Evolutionary conservation across 2,113 vertebrate genomes (phyloP).

Genomic region (Tragelaphus buxtoni): DNA sequence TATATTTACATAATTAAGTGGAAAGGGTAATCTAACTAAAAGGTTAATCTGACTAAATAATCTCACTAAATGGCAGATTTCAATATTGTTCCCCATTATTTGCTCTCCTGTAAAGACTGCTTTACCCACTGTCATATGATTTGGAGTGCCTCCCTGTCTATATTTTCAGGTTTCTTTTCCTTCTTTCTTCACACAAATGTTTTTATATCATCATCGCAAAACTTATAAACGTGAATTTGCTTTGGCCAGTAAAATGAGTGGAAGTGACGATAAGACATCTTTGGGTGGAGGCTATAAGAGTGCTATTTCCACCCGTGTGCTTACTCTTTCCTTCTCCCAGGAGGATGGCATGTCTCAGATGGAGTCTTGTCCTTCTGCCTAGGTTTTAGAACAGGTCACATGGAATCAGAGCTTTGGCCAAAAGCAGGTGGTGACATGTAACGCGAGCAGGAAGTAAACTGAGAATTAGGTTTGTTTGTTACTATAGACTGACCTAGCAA

Average conservation of each 20-base stretch:
- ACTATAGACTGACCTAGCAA: neutral
- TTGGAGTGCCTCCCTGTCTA: neutral
- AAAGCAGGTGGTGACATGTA: neutral
- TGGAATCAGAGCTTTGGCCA: neutral
- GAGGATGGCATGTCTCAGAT: neutral
- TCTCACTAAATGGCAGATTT: neutral
- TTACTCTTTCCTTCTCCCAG: neutral
- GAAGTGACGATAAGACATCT: neutral
- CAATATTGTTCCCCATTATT: neutral
- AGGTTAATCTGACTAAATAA: neutral
- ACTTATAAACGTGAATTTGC: neutral
- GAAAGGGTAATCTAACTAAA: neutral
- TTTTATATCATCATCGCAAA: neutral
- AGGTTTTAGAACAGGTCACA: neutral
- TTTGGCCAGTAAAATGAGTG: neutral
- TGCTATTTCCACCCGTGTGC: neutral
- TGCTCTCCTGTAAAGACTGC: neutral
- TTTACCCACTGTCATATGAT: neutral
- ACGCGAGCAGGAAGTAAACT: neutral
- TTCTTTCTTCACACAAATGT: neutral
- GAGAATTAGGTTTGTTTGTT: neutral
- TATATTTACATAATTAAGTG: neutral
- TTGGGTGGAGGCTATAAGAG: neutral
- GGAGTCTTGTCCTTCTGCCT: neutral
- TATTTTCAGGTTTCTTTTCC: neutral